Percentiles rank a stretch among this genome's conserved stretches.
Conservation (phyloP, 37 sponge, comb jelly and placozoan species). For the Ianthella basta region DNA sequence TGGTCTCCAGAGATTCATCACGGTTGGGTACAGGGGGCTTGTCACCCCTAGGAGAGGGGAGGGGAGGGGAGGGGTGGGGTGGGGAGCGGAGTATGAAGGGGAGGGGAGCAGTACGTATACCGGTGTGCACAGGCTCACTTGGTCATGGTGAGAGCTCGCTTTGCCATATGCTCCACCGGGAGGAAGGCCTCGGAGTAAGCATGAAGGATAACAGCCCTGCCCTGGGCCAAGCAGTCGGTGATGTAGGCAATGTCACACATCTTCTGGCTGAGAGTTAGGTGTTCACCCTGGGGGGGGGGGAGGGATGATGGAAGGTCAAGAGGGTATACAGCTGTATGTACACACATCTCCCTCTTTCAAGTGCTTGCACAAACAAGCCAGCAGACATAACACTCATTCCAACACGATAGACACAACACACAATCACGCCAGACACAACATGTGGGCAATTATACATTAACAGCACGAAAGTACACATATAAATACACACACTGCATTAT, state of each 20-base stretch:
- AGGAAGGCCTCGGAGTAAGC: conserved; percentile 23
- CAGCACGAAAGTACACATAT: too few relatives aligned
- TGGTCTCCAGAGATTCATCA: not conserved
- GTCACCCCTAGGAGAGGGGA: not conserved
- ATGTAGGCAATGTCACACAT: conserved; percentile 18
- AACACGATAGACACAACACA: too few relatives aligned
- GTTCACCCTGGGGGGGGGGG: not conserved
- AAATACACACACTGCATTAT: too few relatives aligned
- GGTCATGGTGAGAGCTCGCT: not conserved
- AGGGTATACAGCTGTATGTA: not conserved
- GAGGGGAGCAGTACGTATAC: too few relatives aligned
- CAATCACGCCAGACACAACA: too few relatives aligned
- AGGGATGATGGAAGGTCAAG: not conserved
- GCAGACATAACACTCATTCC: too few relatives aligned
- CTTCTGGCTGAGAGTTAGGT: not conserved
- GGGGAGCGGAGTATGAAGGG: too few relatives aligned
- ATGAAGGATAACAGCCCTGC: not conserved
- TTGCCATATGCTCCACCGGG: not conserved
- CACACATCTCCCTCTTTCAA: too few relatives aligned
- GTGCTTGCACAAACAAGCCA: too few relatives aligned
- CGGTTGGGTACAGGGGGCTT: not conserved
- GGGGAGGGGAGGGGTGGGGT: not conserved
- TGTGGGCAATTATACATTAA: too few relatives aligned
- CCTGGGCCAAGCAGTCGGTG: not conserved
- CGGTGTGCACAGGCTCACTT: too few relatives aligned